Conservation (phyloP, 2,797 vertebrate genomes). For the Aphelocoma californica region DNA sequence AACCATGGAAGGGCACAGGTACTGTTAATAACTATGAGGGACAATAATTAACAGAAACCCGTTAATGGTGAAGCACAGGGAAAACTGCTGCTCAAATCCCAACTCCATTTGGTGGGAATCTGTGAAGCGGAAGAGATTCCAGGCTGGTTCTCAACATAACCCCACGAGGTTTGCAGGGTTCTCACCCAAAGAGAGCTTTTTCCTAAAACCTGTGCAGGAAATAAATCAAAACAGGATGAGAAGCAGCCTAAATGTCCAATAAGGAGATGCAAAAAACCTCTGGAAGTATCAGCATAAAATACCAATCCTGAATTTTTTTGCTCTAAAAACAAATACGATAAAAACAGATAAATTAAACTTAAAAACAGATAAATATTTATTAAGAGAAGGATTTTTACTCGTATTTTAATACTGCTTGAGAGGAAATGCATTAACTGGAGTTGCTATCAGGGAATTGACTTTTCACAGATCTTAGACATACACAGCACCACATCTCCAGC, state of each 20-base stretch:
- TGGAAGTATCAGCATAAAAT: background rate
- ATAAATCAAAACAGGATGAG: background rate
- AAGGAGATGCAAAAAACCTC: background rate
- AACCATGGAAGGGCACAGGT: background rate
- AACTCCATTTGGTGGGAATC: background rate
- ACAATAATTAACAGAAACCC: background rate
- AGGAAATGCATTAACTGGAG: background rate
- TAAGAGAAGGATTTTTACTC: background rate
- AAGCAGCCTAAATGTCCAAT: background rate
- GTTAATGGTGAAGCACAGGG: fast-evolving
- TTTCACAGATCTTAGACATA: background rate
- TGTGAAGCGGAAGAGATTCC: background rate
- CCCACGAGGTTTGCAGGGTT: background rate
- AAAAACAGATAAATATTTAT: background rate
- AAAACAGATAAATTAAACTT: background rate
- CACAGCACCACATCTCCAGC: background rate
- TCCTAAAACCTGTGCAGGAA: background rate
- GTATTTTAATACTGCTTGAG: background rate
- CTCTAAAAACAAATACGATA: background rate
- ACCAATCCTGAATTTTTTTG: background rate
- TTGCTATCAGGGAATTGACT: background rate
- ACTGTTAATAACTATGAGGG: background rate
- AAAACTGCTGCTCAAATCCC: background rate
- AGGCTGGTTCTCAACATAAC: background rate
- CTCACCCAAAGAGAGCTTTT: background rate